Base-by-base conservation (phyloP, 1,140 invertebrate species). In the Trissolcus basalis region DNA sequence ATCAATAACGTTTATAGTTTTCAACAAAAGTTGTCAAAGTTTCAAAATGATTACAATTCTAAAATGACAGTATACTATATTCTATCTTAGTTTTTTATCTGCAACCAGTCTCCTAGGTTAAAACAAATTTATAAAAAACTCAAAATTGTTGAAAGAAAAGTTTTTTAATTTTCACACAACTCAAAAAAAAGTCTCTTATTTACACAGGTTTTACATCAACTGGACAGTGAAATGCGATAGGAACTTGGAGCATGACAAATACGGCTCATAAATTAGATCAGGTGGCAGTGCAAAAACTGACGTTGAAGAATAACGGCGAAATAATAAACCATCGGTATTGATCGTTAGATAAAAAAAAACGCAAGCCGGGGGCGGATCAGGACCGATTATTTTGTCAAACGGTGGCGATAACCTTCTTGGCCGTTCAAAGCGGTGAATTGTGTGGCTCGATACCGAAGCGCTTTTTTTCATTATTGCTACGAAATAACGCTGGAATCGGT, bases 261-360 rank as follows among this genome's bases (percentile, higher is more conserved):
- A 63, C 51, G 41, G 43, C 59, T 45, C 59, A 71, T 63, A 71
- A 63, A 71, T 71, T 51, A 27, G 12, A 14, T 56, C 45, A 64
- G 64, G 64, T 53, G 53, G 19, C 53, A 64, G 45, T 59, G 59
- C 64, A 63, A 58, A 63, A 56, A 58, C 5, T 43, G 14, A 16
- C 8, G 15, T 41, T 39, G 48, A 58, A 59, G 64, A 72, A 72
- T 64, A 64, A 72, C 60, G 47, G 54, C 36, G 33, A 64, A 72
- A 72, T 72, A 72, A 72, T 72, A 59, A 72, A 72, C 45, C 54
- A 72, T 50, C 19, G 51, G 48, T 72, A 72, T 72, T 33, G 53
- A 72, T 64, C 59, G 51, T 10, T 13, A 14, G 59, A 60, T 61
- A 41, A 45, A 45, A 45, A 45, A 14, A 15, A 45, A 45, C 8